Evolutionary conservation across 1,140 invertebrate genomes (phyloP), one percentile per base, ranked within the genome.

Genomic region (Drosophila prosaltans): DNA sequence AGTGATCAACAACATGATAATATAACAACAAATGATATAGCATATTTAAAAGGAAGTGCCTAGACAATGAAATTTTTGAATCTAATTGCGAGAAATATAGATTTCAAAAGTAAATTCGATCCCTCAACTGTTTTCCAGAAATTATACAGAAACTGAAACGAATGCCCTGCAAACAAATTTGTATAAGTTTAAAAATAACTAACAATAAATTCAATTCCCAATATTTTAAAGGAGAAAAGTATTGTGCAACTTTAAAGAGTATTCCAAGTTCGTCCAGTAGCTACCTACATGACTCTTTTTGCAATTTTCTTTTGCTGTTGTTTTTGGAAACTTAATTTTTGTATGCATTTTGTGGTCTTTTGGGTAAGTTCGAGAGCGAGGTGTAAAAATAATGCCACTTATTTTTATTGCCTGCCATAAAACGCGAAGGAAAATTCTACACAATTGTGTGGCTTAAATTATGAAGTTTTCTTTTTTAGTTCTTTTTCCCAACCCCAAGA

Each of bases 371-470:
- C 54, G 30, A 40, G 54, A 55, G 41, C 68, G 58, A 86, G 83
- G 76, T 86, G 83, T 74, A 78, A 77, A 72, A 65, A 72, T 74
- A 88, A 83, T 63, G 77, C 54, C 83, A 88, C 79, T 86, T 86
- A 77, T 59, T 79, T 82, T 82, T 88, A 88, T 88, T 77, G 61
- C 79, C 69, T 40, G 72, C 60, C 45, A 66, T 68, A 70, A 73
- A 75, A 45, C 36, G 62, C 74, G 65, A 64, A 57, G 61, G 68
- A 68, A 79, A 45, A 26, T 21, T 21, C 66, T 64, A 40, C 48
- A 70, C 32, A 54, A 24, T 71, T 32, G 45, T 72, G 64, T 7
- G 62, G 64, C 51, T 81, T 72, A 58, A 75, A 70, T 68, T 69
- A 55, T 57, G 61, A 62, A 65, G 60, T 67, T 74, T 72, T 58